Conservation (phyloP, 2,113 vertebrate species). For the Polypterus senegalus region DNA sequence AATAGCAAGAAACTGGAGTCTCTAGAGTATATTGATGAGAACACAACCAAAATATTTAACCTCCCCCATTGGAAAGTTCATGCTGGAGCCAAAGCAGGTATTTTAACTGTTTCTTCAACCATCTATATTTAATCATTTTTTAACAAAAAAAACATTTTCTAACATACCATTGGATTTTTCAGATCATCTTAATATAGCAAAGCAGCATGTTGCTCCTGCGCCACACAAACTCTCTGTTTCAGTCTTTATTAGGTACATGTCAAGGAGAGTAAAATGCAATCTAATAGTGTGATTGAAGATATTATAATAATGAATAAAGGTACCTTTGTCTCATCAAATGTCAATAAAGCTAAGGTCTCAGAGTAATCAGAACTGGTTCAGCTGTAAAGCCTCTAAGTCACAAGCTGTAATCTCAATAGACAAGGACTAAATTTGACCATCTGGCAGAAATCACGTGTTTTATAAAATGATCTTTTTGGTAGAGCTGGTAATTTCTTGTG, state of each 20-base stretch:
- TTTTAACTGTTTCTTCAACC: too few species aligned
- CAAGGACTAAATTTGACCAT: conserved; percentile 29
- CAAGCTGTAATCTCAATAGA: conserved; percentile 30
- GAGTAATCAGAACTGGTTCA: conserved; percentile 41
- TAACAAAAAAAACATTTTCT: too few species aligned
- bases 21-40: too few species aligned
- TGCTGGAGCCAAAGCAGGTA: too few species aligned
- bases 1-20: too few species aligned
- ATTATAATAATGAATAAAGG: conserved; percentile 31
- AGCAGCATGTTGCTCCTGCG: too few species aligned
- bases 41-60: too few species aligned
- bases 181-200: too few species aligned
- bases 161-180: too few species aligned
- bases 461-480: conserved; percentile 2
- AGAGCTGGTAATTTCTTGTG: background rate
- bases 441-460: conserved; percentile 23
- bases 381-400: conserved; percentile 31
- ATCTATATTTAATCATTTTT: too few species aligned
- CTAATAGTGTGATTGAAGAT: conserved; percentile 27
- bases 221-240: background rate
- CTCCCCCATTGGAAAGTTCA: too few species aligned
- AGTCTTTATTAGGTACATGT: background rate
- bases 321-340: conserved; percentile 20
- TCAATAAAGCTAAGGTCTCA: conserved; percentile 25
- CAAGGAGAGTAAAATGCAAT: conserved; percentile 8